Base-by-base conservation (phyloP, 2,888 invertebrate genomes). In the Amphiduros pacificus region DNA sequence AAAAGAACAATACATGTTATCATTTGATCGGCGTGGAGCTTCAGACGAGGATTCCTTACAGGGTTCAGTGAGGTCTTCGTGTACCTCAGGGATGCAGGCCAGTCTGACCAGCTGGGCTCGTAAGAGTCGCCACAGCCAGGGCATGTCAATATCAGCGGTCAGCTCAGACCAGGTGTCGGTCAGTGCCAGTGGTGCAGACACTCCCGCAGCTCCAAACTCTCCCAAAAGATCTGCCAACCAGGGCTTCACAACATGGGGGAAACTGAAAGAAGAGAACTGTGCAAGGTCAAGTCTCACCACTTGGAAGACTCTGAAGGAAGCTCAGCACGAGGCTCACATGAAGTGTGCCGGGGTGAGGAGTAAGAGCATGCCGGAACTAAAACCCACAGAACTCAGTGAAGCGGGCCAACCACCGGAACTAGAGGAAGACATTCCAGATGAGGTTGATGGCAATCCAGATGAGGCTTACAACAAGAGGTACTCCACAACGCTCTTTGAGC, bases 1-100 rank as follows among this genome's bases (percentile, higher is more conserved):
- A 40, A 71, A 71, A 50, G 60, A 68, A 22, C 66, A 64, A 41
- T 71, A 71, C 57, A 68, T 64, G 49, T 22, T 71, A 48, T 68
- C 68, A 17, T 71, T 70, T 55, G 70, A 71, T 49, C 58, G 57
- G 20, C 36, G 59, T 53, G 40, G 24, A 57, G 62, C 20, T 24
- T 52, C 55, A 9, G 62, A 56, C 20, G 62, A 58, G 24, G 52
- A 58, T 9, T 65, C 64, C 2, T 36, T 27, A n/a, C 53, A 36
- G 9, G 54, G 41, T 20, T 5, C 24, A 6, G n/a, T n/a, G n/a
- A n/a, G n/a, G n/a, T n/a, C n/a, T n/a, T n/a, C n/a, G n/a, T n/a
- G n/a, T n/a, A n/a, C 28, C n/a, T 55, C 55, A 26, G 40, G 41
- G 26, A 55, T 55, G 55, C 36, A 28, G 2, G 32, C 32, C 24